These are phyloP conservation scores for Epinephelus moara DNA, from an alignment of 2,113 vertebrate species.

Conservation along the genomic window DNA sequence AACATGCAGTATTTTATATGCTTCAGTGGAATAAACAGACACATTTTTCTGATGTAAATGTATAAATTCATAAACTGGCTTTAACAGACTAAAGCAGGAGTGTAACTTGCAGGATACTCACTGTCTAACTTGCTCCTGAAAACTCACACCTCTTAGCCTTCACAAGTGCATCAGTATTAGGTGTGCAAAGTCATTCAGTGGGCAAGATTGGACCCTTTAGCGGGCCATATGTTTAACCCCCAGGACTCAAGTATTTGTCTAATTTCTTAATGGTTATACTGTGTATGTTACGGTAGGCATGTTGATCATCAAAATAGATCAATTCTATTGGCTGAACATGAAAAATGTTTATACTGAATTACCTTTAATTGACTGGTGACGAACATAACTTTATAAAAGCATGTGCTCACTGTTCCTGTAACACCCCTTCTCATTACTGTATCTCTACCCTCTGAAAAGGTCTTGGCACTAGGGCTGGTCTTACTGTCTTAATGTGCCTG, in stretches of 20 bases:
- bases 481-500: slow-evolving; percentile 39
- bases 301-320: neutral
- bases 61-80: neutral
- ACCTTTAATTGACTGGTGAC: neutral
- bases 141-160: too few relatives aligned
- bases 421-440: slow-evolving; percentile 6
- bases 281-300: neutral
- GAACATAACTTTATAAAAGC: neutral
- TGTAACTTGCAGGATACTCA: too few relatives aligned
- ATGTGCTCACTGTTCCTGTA: neutral
- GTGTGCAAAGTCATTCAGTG: too few relatives aligned
- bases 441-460: slow-evolving; percentile 22
- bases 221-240: too few relatives aligned
- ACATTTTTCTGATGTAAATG: neutral
- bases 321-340: neutral
- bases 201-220: too few relatives aligned
- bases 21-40: neutral
- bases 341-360: neutral
- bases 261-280: neutral
- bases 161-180: too few relatives aligned
- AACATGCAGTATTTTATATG: neutral
- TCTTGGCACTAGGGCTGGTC: slow-evolving; percentile 37
- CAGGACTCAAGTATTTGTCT: neutral
- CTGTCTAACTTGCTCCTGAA: too few relatives aligned
- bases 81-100: neutral